Evolutionary conservation across 2,797 vertebrate species (phyloP).

Genomic region (Galagoides demidoff): DNA sequence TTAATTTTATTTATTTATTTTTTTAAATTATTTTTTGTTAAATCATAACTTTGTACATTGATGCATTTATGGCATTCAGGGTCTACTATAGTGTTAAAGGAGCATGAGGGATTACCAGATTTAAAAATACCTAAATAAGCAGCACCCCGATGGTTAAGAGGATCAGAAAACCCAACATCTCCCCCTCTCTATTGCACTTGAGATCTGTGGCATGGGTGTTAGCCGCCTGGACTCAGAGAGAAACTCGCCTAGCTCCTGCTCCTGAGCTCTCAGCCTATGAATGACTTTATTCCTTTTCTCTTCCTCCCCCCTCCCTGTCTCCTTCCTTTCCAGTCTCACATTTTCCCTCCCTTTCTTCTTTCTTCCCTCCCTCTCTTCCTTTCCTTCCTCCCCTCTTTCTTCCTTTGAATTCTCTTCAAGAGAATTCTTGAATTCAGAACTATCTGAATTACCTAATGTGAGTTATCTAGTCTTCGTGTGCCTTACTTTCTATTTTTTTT

Average conservation of each 20-base stretch:
- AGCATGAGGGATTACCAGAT: neutral
- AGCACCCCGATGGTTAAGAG: neutral
- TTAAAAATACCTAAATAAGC: neutral
- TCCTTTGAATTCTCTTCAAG: neutral
- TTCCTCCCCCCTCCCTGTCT: no score
- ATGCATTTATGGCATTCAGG: no score
- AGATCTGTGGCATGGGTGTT: neutral
- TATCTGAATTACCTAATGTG: neutral
- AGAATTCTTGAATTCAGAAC: no score
- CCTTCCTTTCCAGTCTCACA: no score
- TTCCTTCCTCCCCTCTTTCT: neutral
- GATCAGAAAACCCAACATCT: neutral
- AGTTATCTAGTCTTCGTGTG: neutral
- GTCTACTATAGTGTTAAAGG: neutral
- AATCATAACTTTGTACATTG: no score
- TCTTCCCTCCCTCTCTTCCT: no score
- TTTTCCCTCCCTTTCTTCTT: no score
- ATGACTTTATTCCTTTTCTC: neutral
- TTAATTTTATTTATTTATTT: no score
- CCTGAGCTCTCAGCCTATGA: neutral
- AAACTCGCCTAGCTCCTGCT: neutral
- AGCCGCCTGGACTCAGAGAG: neutral
- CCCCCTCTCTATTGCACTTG: neutral
- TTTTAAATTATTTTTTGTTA: no score
- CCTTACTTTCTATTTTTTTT: conserved; percentile 12